A percentile compares a stretch with the other conserved stretches of the same genome.
Conservation (phyloP, 2,888 invertebrate genomes). For the Parthenolecanium corni region DNA sequence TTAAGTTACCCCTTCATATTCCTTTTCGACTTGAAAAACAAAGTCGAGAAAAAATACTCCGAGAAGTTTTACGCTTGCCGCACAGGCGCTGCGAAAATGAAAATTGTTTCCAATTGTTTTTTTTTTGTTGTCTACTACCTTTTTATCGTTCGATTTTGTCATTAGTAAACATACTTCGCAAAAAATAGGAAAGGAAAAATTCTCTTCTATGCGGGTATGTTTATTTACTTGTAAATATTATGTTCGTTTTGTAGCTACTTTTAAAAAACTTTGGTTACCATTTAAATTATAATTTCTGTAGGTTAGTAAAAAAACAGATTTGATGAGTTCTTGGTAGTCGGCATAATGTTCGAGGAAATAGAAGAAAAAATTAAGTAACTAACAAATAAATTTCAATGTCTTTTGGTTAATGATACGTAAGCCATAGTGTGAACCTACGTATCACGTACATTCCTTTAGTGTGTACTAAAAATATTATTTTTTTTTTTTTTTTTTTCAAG, state of each 20-base stretch:
- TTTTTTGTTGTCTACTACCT: not conserved
- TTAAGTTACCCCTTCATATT: not conserved
- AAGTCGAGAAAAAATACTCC: not conserved
- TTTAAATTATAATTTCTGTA: not conserved
- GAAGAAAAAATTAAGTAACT: not conserved
- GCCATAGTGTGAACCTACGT: not conserved
- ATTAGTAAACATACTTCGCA: not conserved
- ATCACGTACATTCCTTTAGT: conserved; percentile 10
- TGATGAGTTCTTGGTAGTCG: not conserved
- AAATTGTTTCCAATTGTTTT: not conserved
- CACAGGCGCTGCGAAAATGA: not conserved
- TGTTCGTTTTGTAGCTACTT: not conserved
- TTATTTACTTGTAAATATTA: not conserved
- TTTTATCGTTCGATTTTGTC: conserved; percentile 4
- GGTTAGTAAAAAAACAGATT: not conserved
- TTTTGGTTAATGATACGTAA: not conserved
- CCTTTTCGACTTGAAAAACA: no score
- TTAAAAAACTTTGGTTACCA: not conserved
- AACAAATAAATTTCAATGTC: not conserved
- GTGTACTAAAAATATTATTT: conserved; percentile 1
- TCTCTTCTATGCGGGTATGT: no score
- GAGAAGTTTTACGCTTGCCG: not conserved
- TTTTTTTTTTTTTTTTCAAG: not conserved
- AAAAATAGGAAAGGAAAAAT: not conserved
- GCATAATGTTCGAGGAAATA: not conserved